Percentiles rank a stretch among this genome's conserved stretches.
Evolutionary conservation across 2,113 vertebrate genomes (phyloP).

Genomic region (Scalopus aquaticus): DNA sequence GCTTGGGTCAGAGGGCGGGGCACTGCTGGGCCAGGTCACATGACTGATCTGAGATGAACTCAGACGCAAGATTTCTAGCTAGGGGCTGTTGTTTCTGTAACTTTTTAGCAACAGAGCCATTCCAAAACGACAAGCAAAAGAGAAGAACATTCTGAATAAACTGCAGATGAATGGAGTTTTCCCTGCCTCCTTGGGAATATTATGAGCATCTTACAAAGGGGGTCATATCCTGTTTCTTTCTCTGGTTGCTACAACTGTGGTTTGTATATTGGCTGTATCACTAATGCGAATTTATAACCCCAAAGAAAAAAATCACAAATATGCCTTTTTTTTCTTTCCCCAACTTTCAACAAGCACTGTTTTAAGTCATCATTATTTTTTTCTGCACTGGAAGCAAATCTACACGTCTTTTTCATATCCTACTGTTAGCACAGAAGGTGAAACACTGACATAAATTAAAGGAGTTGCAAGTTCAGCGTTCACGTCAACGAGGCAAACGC

Average conservation of each 20-base stretch:
- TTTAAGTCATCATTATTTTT: conserved; percentile 51
- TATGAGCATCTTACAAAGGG: conserved; percentile 63
- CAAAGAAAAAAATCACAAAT: conserved; percentile 43
- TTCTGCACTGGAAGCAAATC: conserved; percentile 66
- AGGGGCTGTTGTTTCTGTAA: conserved; percentile 45
- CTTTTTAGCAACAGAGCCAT: conserved; percentile 42
- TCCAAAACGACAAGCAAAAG: conserved; percentile 56
- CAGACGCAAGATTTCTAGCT: conserved; percentile 60
- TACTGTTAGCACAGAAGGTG: conserved; percentile 60
- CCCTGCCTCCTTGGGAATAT: conserved; percentile 63
- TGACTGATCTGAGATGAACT: conserved; percentile 7
- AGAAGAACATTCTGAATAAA: conserved; percentile 46
- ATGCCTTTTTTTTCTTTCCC: background rate
- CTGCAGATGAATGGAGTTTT: conserved; percentile 39
- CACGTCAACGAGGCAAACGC: conserved; percentile 7
- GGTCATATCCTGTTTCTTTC: conserved; percentile 74
- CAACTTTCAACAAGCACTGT: conserved; percentile 50
- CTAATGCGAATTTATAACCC: conserved; percentile 68
- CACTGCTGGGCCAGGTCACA: conserved; percentile 33
- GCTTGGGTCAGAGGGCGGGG: conserved; percentile 26
- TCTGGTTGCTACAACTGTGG: conserved; percentile 72
- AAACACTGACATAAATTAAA: conserved; percentile 59
- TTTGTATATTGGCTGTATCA: conserved; percentile 74
- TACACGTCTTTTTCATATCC: conserved; percentile 63
- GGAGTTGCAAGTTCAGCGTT: conserved; percentile 61